Conservation (phyloP, 2,113 vertebrate genomes). For the Carassius gibelio region DNA sequence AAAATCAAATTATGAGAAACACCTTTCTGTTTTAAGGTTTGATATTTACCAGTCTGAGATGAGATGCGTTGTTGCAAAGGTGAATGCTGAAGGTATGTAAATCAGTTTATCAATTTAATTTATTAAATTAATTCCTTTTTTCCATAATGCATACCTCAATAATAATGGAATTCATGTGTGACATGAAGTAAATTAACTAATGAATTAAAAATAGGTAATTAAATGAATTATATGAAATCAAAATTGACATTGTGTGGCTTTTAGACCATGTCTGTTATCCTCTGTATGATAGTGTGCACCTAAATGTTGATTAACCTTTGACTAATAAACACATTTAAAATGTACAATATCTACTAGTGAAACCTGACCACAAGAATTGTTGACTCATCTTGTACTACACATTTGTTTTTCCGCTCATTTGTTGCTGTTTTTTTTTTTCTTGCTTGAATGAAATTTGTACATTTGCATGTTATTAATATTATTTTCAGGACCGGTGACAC, state of each 20-base stretch:
- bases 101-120: not conserved
- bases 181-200: no score
- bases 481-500: not conserved
- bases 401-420: no score
- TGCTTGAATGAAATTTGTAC: no score
- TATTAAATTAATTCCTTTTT: not conserved
- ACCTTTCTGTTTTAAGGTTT: not conserved
- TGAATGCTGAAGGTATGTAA: conserved; percentile 6
- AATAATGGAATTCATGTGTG: no score
- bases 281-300: not conserved
- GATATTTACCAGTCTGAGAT: conserved; percentile 62
- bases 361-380: not conserved
- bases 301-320: not conserved
- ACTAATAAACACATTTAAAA: not conserved
- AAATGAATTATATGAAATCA: no score
- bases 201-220: no score
- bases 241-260: no score
- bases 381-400: not conserved
- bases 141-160: no score
- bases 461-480: not conserved
- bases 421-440: no score
- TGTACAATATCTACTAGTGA: not conserved
- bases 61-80: conserved; percentile 61
- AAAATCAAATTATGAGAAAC: not conserved
- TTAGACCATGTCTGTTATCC: no score